Base-by-base conservation (phyloP, 2,113 vertebrate species). In the Pseudolaguvia tuberculata region DNA sequence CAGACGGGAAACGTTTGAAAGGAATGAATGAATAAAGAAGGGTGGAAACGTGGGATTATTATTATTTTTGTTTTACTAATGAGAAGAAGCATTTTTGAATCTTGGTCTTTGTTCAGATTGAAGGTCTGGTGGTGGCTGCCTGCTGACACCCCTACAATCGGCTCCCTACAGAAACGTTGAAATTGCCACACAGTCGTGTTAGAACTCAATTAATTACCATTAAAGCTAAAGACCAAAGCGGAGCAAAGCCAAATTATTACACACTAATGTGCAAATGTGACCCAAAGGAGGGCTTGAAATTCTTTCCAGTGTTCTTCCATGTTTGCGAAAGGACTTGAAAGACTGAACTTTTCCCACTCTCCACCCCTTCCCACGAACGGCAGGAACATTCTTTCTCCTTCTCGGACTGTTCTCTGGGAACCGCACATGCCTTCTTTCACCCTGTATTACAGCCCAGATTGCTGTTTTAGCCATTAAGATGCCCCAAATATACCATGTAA, bases 191-290 rank as follows among this genome's bases (percentile, higher is more conserved):
- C 78, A 86, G 83, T 81, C 78, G 61, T 81, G 76, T 83, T 81
- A 85, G 84, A 86, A 90, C 87, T 88, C 86, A 89, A 89, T 92
- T 89, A 92, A 92, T 92, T 91, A 88, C 83, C 81, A 83, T 88
- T 83, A 87, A 82, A 81, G 77, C 85, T 84, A 69, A 75, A 78
- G 83, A 85, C 82, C 80, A 88, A 81, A 83, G 83, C 77, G 67
- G 70, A 76, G 79, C 53, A 81, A 84, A 85, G 63, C 82, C 70
- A 75, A 77, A 78, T 76, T 84, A 89, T 88, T 89, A 88, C 83
- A 62, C 82, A 83, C 81, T 87, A 91, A 89, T 90, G 87, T 88
- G 82, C 81, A 88, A 90, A 88, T 90, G 77, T 85, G 86, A 88
- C 89, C 90, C 88, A 84, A 70, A 86, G 87, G 88, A 89, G 80